Evolutionary conservation across 2,888 invertebrate genomes (phyloP).

Genomic region (Drosophila longiperda): DNA sequence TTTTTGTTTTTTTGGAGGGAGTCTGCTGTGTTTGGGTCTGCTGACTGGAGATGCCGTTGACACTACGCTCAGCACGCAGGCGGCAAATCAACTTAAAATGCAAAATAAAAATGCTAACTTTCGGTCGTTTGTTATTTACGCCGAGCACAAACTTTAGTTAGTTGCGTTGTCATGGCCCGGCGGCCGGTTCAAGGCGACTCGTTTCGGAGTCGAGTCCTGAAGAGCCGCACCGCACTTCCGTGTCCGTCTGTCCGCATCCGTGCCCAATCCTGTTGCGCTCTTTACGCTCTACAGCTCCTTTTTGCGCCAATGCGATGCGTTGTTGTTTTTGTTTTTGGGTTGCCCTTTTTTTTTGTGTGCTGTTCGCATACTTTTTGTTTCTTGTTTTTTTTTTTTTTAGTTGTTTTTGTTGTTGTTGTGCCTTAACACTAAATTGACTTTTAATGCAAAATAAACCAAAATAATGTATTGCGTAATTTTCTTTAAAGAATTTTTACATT

Average conservation of each 20-base stretch:
- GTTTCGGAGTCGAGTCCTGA: slow-evolving; percentile 44
- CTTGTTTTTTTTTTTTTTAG: slow-evolving; percentile 12
- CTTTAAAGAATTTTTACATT: slow-evolving; percentile 81
- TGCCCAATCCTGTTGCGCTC: slow-evolving; percentile 75
- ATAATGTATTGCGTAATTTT: slow-evolving; percentile 82
- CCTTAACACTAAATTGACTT: slow-evolving; percentile 82
- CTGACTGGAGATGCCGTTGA: slow-evolving; percentile 58
- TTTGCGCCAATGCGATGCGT: slow-evolving; percentile 32
- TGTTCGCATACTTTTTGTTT: slow-evolving; percentile 40
- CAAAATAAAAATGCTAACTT: slow-evolving; percentile 74
- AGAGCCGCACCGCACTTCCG: slow-evolving; percentile 20
- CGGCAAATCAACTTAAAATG: slow-evolving; percentile 78
- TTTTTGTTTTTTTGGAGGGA: background rate
- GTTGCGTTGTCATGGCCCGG: slow-evolving; percentile 75
- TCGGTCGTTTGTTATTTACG: slow-evolving; percentile 73
- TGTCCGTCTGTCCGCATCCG: slow-evolving; percentile 26
- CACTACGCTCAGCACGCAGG: slow-evolving; percentile 61
- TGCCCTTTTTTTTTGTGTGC: slow-evolving; percentile 40
- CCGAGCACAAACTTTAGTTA: slow-evolving; percentile 63
- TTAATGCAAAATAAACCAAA: slow-evolving; percentile 82
- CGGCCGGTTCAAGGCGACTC: slow-evolving; percentile 46
- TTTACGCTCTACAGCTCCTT: slow-evolving; percentile 69
- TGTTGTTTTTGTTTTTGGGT: slow-evolving; percentile 41
- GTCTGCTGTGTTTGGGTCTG: slow-evolving; percentile 33
- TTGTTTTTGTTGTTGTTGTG: slow-evolving; percentile 28